phyloP scores from a whole-genome alignment of 2,888 invertebrate species.

The Brassicogethes aeneus region DNA sequence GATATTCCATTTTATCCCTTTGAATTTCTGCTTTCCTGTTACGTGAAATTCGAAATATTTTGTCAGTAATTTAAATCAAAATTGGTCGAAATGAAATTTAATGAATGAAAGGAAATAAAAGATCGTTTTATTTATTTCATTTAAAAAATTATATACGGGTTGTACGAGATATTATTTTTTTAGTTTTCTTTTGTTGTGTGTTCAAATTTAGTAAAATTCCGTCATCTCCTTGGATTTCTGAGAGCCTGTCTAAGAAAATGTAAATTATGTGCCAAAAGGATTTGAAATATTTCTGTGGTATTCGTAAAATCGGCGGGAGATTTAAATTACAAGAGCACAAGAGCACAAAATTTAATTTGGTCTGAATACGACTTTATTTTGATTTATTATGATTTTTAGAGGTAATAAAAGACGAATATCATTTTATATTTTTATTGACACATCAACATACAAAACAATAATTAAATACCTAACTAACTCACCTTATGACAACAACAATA shows the following conservation, averaged over 20 bases:
- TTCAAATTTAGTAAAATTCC: background rate
- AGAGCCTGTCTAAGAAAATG: constrained; percentile 10
- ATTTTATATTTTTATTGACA: too few species aligned
- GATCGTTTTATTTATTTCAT: too few species aligned
- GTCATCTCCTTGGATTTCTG: constrained; percentile 2
- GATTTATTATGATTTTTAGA: too few species aligned
- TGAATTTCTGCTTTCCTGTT: constrained; percentile 4
- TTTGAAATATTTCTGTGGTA: constrained; percentile 4
- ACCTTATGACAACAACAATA: constrained; percentile 6
- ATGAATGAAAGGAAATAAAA: too few species aligned
- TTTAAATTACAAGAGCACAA: background rate
- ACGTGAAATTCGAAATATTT: constrained; percentile 9
- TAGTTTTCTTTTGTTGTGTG: background rate
- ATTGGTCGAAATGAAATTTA: background rate
- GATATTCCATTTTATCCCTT: too few species aligned
- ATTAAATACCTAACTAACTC: too few species aligned
- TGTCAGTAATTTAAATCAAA: constrained; percentile 7
- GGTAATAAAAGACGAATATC: too few species aligned
- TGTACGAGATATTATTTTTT: too few species aligned
- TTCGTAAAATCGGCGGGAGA: background rate
- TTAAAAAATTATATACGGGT: too few species aligned
- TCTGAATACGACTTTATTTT: too few species aligned
- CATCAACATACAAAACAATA: background rate
- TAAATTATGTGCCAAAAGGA: constrained; percentile 10
- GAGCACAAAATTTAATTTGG: constrained; percentile 7